Base-by-base conservation (phyloP, 2,888 invertebrate species). In the Zhuqinia jingwanae region DNA sequence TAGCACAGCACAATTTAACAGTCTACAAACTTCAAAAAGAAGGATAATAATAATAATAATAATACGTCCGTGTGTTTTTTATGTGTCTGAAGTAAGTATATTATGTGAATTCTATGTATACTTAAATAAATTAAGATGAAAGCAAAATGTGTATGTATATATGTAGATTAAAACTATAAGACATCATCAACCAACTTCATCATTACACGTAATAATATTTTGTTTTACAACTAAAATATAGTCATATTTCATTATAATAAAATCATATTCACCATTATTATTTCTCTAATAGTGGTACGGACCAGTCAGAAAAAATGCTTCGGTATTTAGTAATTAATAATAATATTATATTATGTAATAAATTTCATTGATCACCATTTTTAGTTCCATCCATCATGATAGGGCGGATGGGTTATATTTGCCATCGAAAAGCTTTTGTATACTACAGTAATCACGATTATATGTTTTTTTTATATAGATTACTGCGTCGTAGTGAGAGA, bases 261-360 rank as follows among this genome's bases (percentile, higher is more conserved):
- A 81, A 81, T 70, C 75, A 76, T 75, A 56, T 63, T 79, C 56
- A 73, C 70, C 70, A 27, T 68, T 58, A 85, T 36, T 78, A 78
- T 78, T 73, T 30, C 22, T 42, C 78, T 75, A 70, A 63, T 73
- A 86, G 60, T 86, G 86, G 86, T 86, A 86, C 76, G 86, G 86
- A 86, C 86, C 86, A 86, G 86, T 86, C 86, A 86, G 80, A 85
- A 85, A 81, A 86, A 86, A 86, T 86, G 86, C 86, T 86, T 86
- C 86, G 86, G 86, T 86, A 86, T 76, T n/a, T n/a, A n/a, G n/a
- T n/a, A n/a, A n/a, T n/a, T n/a, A n/a, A 76, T 81, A 86, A 47
- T 45, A 80, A 50, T 70, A 85, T 85, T 56, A 36, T 36, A 36
- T 36, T 36, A 36, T 42, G 65, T 70, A 80, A 56, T 80, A 75